Base-by-base conservation (phyloP, 2,888 invertebrate genomes). In the Watsonalla binaria region DNA sequence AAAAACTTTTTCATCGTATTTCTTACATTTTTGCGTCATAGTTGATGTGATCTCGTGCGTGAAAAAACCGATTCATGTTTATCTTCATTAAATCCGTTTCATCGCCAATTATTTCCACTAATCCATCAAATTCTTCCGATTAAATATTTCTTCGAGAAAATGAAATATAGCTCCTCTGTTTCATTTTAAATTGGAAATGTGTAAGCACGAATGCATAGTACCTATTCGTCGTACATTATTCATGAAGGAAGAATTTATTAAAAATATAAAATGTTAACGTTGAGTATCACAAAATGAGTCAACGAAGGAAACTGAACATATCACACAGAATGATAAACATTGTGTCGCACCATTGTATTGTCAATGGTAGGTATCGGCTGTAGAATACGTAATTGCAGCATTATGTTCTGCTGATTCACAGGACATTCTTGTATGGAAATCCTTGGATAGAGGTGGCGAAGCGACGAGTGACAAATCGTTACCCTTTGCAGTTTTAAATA, bases 271-370 rank as follows among this genome's bases (percentile, higher is more conserved):
- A 52, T 51, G 24, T 53, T 46, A 47, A 54, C 13, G 46, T 37
- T 48, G 37, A 57, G 55, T 35, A 54, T 59, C 51, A 54, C 51
- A 58, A 64, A 68, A 68, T 76, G 74, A 79, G 51, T 77, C 74
- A 74, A 70, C 72, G 66, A 70, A 83, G 83, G 82, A 84, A 84
- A 83, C 75, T 56, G 61, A 54, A 63, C 53, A 61, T 57, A 57
- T 56, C 67, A 70, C 62, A 61, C 69, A 60, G 80, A 82, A 84
- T 84, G 70, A 68, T 64, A 76, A 82, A 75, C 66, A 59, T n/a
- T 42, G 55, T 60, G 46, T 53, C 59, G 55, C 51, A 53, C 73
- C 70, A 80, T 80, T 80, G 77, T 80, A 78, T 78, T 80, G 70
- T 74, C 74, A 79, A 68, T 70, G 61, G 65, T 60, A 68, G 61